Base-by-base conservation (phyloP, 1,140 invertebrate genomes). In the Aphidius ervi region DNA sequence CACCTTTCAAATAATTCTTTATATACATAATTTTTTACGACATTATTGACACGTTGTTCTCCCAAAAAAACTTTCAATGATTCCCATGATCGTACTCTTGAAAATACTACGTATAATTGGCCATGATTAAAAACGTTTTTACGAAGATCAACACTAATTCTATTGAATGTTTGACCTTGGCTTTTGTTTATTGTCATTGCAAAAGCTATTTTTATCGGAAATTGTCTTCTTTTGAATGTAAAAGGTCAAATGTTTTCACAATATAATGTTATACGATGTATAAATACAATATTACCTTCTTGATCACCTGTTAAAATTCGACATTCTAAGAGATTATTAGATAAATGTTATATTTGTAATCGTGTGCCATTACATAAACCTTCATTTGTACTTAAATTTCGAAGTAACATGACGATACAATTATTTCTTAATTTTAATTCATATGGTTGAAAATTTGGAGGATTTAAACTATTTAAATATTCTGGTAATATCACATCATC, bases 61-160 rank as follows among this genome's bases (percentile, higher is more conserved):
- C 48, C 48, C 5, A 50, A 50, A 23, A 50, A 20, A 50, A 50
- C 37, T 23, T 23, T 23, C 23, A 50, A 50, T 31, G 48, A 50
- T 31, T 50, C 31, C 48, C 48, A 50, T 50, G 60, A 62, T 47
- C 60, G 40, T 43, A 56, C 60, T 62, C 60, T 56, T 48, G 60
- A 62, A 20, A 46, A 56, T 7, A 46, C 60, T 5, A 62, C 60
- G 31, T 62, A 62, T 20, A 62, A 50, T 46, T 62, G 60, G 4
- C 72, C 71, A 68, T 75, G 73, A 37, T 69, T 66, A 55, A 76
- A 76, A 52, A 68, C 68, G 54, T 65, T 62, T 54, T 59, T 65
- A 61, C 63, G 46, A 37, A 76, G 69, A 66, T 73, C 50, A 37
- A 80, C 20, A 9, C 74, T 74, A 56, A 64, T 50, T 20, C 54